These are phyloP conservation scores for Oppia nitens DNA, from an alignment of 1,140 invertebrate genomes.

Conservation along the genomic window DNA sequence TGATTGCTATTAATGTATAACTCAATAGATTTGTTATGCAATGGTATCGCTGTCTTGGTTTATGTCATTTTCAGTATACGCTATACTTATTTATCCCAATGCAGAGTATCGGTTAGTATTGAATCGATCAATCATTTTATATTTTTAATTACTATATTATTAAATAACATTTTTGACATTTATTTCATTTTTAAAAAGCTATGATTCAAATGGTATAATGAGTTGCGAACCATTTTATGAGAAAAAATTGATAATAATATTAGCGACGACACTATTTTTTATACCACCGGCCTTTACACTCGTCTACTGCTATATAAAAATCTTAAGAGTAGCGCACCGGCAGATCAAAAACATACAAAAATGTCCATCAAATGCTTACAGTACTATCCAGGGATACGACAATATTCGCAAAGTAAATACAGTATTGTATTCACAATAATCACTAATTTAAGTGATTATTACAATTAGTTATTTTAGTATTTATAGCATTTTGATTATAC, in stretches of 20 bases:
- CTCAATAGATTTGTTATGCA: background rate
- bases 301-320: constrained; percentile 8
- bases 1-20: no score
- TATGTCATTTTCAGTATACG: constrained; percentile 1
- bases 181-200: no score
- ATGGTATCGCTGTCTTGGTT: background rate
- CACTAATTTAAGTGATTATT: background rate
- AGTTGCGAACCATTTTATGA: constrained; percentile 9
- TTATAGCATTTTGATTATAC: background rate
- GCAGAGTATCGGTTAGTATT: constrained; percentile 1
- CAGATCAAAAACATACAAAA: background rate
- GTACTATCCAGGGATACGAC: background rate
- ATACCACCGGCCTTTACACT: constrained; percentile 1
- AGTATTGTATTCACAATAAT: background rate
- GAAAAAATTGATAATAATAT: background rate
- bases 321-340: constrained; percentile 3
- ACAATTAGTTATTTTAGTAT: background rate
- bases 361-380: background rate
- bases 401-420: background rate
- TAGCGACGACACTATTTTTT: constrained; percentile 1
- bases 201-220: constrained; percentile 1
- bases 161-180: no score
- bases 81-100: constrained; percentile 3
- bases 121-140: no score
- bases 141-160: no score